Percentiles rank a stretch among this genome's conserved stretches.
Evolutionary conservation across 2,888 invertebrate genomes (phyloP).

Genomic region (Dolichopus griseipennis): DNA sequence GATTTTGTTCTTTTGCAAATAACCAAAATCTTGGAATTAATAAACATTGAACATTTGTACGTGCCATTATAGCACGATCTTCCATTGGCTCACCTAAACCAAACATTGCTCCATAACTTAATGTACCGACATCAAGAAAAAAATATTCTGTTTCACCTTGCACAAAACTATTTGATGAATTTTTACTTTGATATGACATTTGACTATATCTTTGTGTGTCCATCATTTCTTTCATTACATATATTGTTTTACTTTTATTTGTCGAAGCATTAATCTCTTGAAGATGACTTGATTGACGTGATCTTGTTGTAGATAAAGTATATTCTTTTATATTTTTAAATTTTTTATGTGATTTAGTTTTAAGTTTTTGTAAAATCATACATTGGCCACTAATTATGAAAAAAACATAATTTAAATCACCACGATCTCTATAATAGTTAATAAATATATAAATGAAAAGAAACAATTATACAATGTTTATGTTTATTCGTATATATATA

Average conservation of each 20-base stretch:
- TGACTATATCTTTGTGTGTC: background rate
- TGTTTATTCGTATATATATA: no score
- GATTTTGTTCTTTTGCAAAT: slow-evolving; percentile 45
- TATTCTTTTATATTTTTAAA: background rate
- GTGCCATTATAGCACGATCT: slow-evolving; percentile 58
- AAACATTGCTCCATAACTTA: slow-evolving; percentile 45
- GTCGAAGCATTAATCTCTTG: no score
- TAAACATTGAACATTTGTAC: slow-evolving; percentile 55
- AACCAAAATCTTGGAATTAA: slow-evolving; percentile 63
- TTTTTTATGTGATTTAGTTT: slow-evolving; percentile 24
- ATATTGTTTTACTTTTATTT: background rate
- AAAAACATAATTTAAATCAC: slow-evolving; percentile 33
- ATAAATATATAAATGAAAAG: no score
- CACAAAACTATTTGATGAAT: background rate
- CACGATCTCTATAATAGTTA: slow-evolving; percentile 25
- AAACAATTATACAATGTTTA: no score
- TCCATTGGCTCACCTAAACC: slow-evolving; percentile 62
- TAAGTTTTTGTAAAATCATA: slow-evolving; percentile 37
- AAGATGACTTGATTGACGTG: no score
- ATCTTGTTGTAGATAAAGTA: background rate
- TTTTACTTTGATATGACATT: background rate
- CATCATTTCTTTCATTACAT: background rate
- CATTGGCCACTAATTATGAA: slow-evolving; percentile 41
- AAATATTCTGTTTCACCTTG: slow-evolving; percentile 27
- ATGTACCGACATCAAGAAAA: slow-evolving; percentile 38